Evolutionary conservation across 2,888 invertebrate species (phyloP), one percentile per base, ranked within the genome.

Genomic region (Drosophila glabriapex): DNA sequence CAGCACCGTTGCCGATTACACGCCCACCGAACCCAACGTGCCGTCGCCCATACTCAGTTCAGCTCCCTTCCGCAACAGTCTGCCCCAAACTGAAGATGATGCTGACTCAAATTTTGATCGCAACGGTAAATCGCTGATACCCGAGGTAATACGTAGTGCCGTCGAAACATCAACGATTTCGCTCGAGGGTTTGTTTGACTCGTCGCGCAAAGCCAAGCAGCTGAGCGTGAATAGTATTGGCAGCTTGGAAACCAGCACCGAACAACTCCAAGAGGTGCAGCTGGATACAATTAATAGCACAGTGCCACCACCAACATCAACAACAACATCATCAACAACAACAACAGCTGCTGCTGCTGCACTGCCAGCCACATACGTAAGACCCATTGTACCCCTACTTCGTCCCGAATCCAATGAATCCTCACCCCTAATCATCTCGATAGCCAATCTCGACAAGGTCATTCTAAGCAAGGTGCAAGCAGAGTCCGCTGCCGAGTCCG

Each of bases 141-240:
- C 94, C 0, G 93, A 93, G 60, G 92, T 92, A 0, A 83, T 93
- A 60, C 86, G 91, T 29, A 91, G 92, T 37, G 92, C 93, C 0
- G 89, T 94, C 12, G 95, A 96, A 91, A 95, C 95, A 2, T 96
- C 96, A 0, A 96, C 96, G 1, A 94, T 96, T 75, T 93, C 96
- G 16, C 92, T 96, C 76, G 95, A 96, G 93, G 95, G 95, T 3
- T 92, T 96, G 12, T 96, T 96, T 83, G 95, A 95, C 90, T 94
- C 94, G 37, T 78, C 89, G 2, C 89, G 66, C 94, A 95, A 89
- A 94, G 93, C 90, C 22, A 93, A 93, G 73, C 86, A 87, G 55
- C 75, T 92, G 28, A 89, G 79, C 72, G 66, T 78, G 29, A 76
- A 78, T 50, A 55, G 56, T 39, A 19, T 39, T 28, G 37, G 93